A percentile compares a stretch with the other conserved stretches of the same genome.
Conservation (phyloP, 2,113 vertebrate genomes). For the Triplophysa siluroides region DNA sequence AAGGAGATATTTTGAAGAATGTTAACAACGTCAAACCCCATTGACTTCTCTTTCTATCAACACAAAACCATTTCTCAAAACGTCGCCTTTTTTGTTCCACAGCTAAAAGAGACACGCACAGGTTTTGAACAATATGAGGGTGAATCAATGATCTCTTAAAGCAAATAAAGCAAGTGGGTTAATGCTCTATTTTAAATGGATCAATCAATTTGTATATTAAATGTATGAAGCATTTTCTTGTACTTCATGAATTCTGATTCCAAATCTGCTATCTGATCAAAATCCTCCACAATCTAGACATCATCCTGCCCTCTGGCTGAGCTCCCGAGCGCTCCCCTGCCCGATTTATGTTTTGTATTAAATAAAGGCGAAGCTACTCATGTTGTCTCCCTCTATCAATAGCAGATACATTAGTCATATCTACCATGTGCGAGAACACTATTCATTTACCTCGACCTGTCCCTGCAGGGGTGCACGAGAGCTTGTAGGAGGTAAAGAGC, state of each 20-base stretch:
- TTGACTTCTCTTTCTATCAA: too few relatives aligned
- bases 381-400: constrained; percentile 86
- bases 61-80: too few relatives aligned
- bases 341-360: constrained; percentile 87
- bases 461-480: constrained; percentile 78
- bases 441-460: constrained; percentile 84
- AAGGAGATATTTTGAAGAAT: too few relatives aligned
- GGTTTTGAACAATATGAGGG: too few relatives aligned
- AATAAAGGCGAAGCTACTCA: constrained; percentile 85
- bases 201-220: too few relatives aligned
- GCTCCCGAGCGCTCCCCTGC: constrained; percentile 8
- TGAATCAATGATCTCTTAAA: too few relatives aligned
- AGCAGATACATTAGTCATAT: constrained; percentile 87
- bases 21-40: too few relatives aligned
- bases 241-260: not conserved
- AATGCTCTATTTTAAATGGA: too few relatives aligned
- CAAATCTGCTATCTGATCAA: not conserved
- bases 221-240: too few relatives aligned
- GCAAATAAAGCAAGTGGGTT: too few relatives aligned
- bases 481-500: constrained; percentile 85
- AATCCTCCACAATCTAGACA: not conserved
- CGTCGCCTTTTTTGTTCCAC: too few relatives aligned
- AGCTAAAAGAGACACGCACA: too few relatives aligned
- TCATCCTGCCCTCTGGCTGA: not conserved
- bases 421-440: constrained; percentile 82